Evolutionary conservation across 2,888 invertebrate genomes (phyloP).

Genomic region (Drosophila pseudotalamancana): DNA sequence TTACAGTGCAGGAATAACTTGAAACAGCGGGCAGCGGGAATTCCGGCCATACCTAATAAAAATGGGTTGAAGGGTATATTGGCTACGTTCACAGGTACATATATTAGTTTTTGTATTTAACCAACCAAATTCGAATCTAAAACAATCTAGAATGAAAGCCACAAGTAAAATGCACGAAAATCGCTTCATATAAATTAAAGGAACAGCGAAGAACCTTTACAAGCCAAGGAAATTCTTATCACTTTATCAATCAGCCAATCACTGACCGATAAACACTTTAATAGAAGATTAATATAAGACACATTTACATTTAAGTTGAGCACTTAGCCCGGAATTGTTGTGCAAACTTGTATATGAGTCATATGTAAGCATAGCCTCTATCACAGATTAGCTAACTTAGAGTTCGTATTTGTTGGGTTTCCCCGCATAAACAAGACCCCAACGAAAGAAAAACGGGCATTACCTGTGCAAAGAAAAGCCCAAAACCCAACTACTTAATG

Average conservation of each 20-base stretch:
- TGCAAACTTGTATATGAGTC: constrained; percentile 7
- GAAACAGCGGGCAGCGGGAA: background rate
- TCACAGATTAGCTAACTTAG: constrained; percentile 4
- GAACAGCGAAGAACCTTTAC: too few relatives aligned
- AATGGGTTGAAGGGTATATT: too few relatives aligned
- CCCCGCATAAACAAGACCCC: constrained; percentile 9
- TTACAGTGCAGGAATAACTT: too few relatives aligned
- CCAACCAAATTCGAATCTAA: too few relatives aligned
- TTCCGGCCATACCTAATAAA: background rate
- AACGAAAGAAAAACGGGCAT: constrained; percentile 3
- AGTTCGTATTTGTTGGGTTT: constrained; percentile 1
- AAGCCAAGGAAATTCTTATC: too few relatives aligned
- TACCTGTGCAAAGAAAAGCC: constrained; percentile 40
- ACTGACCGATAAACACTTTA: background rate
- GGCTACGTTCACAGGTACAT: too few relatives aligned
- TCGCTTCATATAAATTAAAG: too few relatives aligned
- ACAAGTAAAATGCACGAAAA: too few relatives aligned
- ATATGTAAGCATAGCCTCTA: background rate
- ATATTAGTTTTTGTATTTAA: too few relatives aligned
- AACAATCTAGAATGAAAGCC: too few relatives aligned
- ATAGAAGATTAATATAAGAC: too few relatives aligned
- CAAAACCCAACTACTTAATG: constrained; percentile 51
- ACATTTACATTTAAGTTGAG: background rate
- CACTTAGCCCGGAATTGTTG: background rate
- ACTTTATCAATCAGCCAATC: background rate